Conservation (phyloP, 37 sponge, comb jelly and placozoan genomes). For the Hormiphora californensis region DNA sequence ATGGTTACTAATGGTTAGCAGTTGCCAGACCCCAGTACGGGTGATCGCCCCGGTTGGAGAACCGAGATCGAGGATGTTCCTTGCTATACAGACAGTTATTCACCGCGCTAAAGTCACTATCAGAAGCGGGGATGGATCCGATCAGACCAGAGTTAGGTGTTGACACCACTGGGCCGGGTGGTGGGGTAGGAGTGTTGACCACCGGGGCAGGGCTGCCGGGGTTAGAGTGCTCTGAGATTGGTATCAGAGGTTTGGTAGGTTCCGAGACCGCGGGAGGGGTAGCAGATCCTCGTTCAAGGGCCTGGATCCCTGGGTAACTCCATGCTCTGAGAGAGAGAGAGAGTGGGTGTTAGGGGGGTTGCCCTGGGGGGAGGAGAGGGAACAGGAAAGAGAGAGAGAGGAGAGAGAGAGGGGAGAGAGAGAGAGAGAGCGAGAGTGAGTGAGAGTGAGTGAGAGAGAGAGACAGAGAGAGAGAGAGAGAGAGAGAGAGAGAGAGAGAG, state of each 20-base stretch:
- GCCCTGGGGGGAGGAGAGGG: too few relatives aligned
- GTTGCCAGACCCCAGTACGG: slow-evolving; percentile 54
- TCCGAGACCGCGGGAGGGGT: neutral
- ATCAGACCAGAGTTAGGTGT: neutral
- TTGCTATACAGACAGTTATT: slow-evolving; percentile 54
- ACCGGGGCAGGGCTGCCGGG: neutral
- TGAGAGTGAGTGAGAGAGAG: too few relatives aligned
- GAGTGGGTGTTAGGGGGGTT: too few relatives aligned
- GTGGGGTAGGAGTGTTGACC: too few relatives aligned
- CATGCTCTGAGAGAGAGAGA: slow-evolving; percentile 16
- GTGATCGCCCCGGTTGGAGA: slow-evolving; percentile 31
- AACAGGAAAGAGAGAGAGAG: too few relatives aligned
- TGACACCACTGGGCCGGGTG: slow-evolving; percentile 24
- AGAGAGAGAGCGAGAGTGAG: too few relatives aligned
- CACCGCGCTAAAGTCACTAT: neutral
- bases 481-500: too few relatives aligned
- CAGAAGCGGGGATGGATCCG: neutral
- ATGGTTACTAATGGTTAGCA: slow-evolving; percentile 47
- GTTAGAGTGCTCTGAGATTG: neutral
- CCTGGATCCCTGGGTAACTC: slow-evolving; percentile 20
- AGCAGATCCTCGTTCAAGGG: neutral
- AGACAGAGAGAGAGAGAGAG: too few relatives aligned
- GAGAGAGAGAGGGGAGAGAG: too few relatives aligned
- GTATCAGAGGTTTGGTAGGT: slow-evolving; percentile 12
- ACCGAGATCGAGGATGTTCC: slow-evolving; percentile 43